phyloP scores from a whole-genome alignment of 2,113 vertebrate genomes.

The Pantherophis guttatus region DNA sequence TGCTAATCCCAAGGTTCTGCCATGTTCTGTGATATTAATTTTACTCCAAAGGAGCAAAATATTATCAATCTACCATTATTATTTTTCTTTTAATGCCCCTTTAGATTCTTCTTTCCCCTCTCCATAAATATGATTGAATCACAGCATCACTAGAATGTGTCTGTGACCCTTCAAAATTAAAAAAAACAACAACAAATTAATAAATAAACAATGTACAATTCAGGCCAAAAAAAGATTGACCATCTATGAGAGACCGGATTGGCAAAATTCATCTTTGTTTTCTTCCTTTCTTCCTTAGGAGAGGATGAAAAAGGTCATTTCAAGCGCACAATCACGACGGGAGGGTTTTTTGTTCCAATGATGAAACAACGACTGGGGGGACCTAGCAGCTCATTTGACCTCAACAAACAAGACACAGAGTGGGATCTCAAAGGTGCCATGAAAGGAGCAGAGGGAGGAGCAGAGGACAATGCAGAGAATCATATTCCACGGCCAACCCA shows the following conservation, averaged over 20 bases:
- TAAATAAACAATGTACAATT: not conserved
- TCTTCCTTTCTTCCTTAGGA: slow-evolving; percentile 59
- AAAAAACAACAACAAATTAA: not conserved
- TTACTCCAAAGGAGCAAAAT: not conserved
- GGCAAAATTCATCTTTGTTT: slow-evolving; percentile 20
- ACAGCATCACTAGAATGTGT: not conserved
- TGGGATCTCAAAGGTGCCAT: slow-evolving; percentile 76
- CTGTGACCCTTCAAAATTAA: not conserved
- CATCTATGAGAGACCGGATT: not conserved
- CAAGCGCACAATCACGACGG: slow-evolving; percentile 71
- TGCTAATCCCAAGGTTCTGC: not conserved
- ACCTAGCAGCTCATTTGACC: slow-evolving; percentile 81
- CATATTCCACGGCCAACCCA: slow-evolving; percentile 51
- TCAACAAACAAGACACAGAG: slow-evolving; percentile 80
- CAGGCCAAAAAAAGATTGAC: not conserved
- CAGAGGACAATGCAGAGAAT: slow-evolving; percentile 54
- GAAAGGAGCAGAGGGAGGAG: slow-evolving; percentile 69
- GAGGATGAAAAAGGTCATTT: slow-evolving; percentile 80
- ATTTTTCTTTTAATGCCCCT: not conserved
- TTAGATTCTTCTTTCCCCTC: not conserved
- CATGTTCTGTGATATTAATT: not conserved
- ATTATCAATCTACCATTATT: not conserved
- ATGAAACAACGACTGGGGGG: slow-evolving; percentile 81
- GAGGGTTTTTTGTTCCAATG: slow-evolving; percentile 79
- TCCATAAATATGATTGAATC: not conserved